phyloP scores from a whole-genome alignment of 2,113 vertebrate species.

The Tautogolabrus adspersus region DNA sequence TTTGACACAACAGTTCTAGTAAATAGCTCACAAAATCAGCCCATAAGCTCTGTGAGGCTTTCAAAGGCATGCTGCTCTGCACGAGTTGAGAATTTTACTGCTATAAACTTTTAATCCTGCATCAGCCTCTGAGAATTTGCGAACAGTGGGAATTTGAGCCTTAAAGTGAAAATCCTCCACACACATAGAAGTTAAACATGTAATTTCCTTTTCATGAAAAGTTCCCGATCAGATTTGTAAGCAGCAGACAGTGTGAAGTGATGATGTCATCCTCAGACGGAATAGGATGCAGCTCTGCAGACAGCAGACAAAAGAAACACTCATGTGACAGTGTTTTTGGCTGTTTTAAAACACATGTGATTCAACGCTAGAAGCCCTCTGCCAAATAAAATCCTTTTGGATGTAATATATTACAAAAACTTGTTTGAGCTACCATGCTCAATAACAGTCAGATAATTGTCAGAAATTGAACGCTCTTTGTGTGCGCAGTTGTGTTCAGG shows the following conservation, averaged over 20 bases:
- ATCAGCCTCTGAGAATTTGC: not conserved
- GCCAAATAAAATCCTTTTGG: not conserved
- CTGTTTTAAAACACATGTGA: not conserved
- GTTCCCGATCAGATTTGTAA: not conserved
- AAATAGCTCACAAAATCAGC: not conserved
- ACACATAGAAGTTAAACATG: not conserved
- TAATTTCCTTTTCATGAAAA: not conserved
- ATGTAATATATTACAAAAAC: not conserved
- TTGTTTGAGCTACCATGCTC: not conserved
- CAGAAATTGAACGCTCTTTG: not conserved
- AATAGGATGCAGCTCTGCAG: not conserved
- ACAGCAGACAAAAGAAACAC: not conserved
- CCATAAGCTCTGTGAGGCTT: not conserved
- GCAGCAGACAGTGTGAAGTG: not conserved
- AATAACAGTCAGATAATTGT: not conserved
- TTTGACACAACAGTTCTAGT: not conserved
- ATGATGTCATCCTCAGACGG: not conserved
- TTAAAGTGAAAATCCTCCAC: not conserved
- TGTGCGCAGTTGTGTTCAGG: not conserved
- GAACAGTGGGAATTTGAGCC: not conserved
- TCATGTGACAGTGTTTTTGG: not conserved
- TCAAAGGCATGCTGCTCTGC: not conserved
- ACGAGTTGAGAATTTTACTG: not conserved
- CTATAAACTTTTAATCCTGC: slow-evolving; percentile 37
- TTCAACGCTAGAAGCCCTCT: not conserved